A percentile compares a stretch with the other conserved stretches of the same genome.
Conservation (phyloP, 1,140 invertebrate species). For the Drosophila jambulina region DNA sequence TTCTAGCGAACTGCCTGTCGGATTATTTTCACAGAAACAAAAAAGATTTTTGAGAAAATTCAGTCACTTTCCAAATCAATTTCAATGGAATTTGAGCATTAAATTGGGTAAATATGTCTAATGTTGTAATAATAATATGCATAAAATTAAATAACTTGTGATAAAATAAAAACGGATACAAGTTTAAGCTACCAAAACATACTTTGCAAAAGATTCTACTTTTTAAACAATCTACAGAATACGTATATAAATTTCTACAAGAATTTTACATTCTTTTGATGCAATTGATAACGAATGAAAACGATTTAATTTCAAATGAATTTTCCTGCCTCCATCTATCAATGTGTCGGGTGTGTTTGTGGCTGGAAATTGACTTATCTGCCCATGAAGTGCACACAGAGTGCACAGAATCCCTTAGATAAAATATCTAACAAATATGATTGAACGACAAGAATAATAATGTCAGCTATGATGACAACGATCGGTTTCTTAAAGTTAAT, state of each 20-base stretch:
- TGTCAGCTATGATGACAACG: not conserved
- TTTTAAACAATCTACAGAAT: not conserved
- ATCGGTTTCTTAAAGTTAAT: conserved; percentile 2
- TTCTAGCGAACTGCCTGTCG: conserved; percentile 24
- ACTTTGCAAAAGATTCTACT: not conserved
- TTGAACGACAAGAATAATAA: conserved; percentile 1
- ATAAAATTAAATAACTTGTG: not conserved
- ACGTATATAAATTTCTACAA: not conserved
- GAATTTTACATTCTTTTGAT: not conserved
- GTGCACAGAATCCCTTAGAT: not conserved
- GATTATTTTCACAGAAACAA: conserved; percentile 1
- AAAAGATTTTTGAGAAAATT: not conserved
- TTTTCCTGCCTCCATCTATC: conserved; percentile 15
- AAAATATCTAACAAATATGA: conserved; percentile 11
- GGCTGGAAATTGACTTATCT: conserved; percentile 26
- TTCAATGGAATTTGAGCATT: not conserved
- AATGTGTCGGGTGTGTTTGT: conserved; percentile 20
- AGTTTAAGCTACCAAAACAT: too few relatives aligned
- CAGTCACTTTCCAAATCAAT: not conserved
- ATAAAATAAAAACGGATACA: not conserved
- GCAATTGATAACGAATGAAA: not conserved
- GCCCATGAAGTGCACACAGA: conserved; percentile 4
- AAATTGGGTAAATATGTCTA: not conserved
- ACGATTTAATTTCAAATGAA: conserved; percentile 7
- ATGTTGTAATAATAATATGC: too few relatives aligned